These are phyloP conservation scores for Macrotrachela quadricornifera DNA, from an alignment of 1,140 invertebrate species.

Conservation along the genomic window DNA sequence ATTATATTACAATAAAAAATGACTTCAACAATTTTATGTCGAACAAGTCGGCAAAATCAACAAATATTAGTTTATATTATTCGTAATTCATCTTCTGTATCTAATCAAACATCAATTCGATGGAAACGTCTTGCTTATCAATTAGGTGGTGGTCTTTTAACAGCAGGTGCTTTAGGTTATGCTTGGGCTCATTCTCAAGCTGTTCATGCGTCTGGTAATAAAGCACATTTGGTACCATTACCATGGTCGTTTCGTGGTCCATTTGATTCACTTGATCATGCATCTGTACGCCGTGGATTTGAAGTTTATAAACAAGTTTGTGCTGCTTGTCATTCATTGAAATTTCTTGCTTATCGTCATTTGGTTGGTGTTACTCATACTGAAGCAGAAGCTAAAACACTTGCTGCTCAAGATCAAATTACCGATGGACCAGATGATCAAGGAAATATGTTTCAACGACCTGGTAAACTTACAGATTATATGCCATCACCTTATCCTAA, in stretches of 20 bases:
- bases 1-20: no score
- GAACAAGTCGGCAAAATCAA: no score
- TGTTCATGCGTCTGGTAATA: no score
- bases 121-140: constrained; percentile 13
- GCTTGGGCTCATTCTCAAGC: constrained; percentile 8
- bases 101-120: no score
- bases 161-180: constrained; percentile 25
- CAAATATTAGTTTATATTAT: no score
- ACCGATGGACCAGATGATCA: constrained; percentile 75
- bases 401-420: constrained; percentile 63
- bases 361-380: constrained; percentile 70
- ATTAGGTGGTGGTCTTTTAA: constrained; percentile 19
- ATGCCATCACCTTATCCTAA: constrained; percentile 42
- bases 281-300: constrained; percentile 73
- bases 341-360: constrained; percentile 73
- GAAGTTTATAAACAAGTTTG: constrained; percentile 96
- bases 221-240: constrained; percentile 24
- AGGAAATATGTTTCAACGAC: constrained; percentile 71
- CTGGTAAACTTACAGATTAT: constrained; percentile 80
- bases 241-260: constrained; percentile 58
- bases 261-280: constrained; percentile 56
- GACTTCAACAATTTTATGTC: no score
- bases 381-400: constrained; percentile 73
- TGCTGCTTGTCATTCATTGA: constrained; percentile 85
- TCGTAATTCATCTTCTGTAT: no score